Evolutionary conservation across 37 sponge, comb jelly and placozoan genomes (phyloP).

Genomic region (Ianthella basta): DNA sequence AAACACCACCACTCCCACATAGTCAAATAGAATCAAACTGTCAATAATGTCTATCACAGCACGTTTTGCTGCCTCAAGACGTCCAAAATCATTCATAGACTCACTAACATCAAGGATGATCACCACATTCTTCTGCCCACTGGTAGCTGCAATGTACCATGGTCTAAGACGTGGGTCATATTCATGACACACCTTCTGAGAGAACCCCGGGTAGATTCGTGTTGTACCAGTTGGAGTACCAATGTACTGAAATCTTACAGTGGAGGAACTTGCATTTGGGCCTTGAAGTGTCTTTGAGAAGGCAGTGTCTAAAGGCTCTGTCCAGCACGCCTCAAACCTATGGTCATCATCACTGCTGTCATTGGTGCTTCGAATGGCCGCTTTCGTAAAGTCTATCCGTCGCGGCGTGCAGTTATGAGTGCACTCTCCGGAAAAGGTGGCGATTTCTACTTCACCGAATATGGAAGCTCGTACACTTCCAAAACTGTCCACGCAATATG

Average conservation of each 20-base stretch:
- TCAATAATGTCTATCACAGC: slow-evolving; percentile 2
- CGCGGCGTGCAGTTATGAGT: background rate
- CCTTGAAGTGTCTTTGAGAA: background rate
- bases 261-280: background rate
- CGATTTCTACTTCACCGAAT: background rate
- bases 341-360: background rate
- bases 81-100: slow-evolving; percentile 22
- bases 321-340: slow-evolving; percentile 20
- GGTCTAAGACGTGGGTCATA: slow-evolving; percentile 47
- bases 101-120: slow-evolving; percentile 30
- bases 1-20: slow-evolving; percentile 19
- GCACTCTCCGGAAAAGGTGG: slow-evolving; percentile 16
- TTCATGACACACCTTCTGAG: background rate
- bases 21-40: slow-evolving; percentile 8
- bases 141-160: slow-evolving; percentile 48
- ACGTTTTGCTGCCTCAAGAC: background rate
- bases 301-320: background rate
- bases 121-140: slow-evolving; percentile 39
- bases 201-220: background rate
- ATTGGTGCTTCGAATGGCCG: background rate
- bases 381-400: background rate
- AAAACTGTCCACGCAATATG: background rate
- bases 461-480: background rate
- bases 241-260: slow-evolving; percentile 5
- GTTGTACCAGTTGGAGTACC: background rate